These are phyloP conservation scores for Oncorhynchus masou DNA, from an alignment of 2,113 vertebrate species.

Conservation along the genomic window DNA sequence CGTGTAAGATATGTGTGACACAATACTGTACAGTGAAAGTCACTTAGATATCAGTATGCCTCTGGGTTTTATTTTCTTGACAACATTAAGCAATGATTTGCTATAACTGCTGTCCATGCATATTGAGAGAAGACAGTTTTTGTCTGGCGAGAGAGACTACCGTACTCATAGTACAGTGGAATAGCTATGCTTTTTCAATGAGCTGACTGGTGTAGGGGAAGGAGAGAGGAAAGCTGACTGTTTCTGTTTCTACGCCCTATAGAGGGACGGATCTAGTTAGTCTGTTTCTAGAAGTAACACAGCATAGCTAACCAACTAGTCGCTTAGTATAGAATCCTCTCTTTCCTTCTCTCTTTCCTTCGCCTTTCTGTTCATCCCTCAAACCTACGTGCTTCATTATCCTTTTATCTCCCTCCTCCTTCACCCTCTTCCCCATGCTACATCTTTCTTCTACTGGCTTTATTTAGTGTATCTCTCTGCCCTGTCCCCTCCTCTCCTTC, in stretches of 20 bases:
- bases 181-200: no score
- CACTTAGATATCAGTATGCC: no score
- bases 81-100: no score
- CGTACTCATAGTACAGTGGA: no score
- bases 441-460: background rate
- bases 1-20: no score
- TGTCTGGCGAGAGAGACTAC: no score
- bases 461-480: background rate
- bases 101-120: no score
- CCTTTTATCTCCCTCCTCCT: background rate
- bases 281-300: background rate
- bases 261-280: background rate
- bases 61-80: no score
- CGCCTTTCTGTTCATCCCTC: background rate
- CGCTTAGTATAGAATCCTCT: background rate
- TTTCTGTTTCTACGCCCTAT: slow-evolving; percentile 2
- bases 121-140: no score
- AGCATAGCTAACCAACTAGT: slow-evolving; percentile 32
- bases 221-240: no score
- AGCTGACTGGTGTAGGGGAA: no score
- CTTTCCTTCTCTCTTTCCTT: background rate
- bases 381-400: background rate
- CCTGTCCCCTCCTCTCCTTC: background rate
- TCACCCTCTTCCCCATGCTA: background rate
- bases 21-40: no score